Evolutionary conservation across 2,888 invertebrate genomes (phyloP).

Genomic region (Ophonus ardosiacus): DNA sequence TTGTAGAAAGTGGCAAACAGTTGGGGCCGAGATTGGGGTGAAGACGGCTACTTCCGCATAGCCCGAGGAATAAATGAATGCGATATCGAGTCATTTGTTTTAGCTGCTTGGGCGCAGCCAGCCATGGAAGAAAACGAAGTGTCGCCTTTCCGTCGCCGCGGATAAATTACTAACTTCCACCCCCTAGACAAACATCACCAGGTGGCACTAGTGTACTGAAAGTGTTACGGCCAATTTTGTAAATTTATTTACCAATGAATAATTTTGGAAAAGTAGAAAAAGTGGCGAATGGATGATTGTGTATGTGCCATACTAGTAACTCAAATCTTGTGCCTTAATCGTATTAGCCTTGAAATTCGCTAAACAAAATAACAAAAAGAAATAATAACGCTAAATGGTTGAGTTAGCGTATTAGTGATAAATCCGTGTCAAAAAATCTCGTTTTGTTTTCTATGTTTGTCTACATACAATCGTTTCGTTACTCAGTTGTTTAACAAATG

Average conservation of each 20-base stretch:
- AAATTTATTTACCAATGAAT: background rate
- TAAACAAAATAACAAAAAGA: slow-evolving; percentile 30
- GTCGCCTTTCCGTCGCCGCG: slow-evolving; percentile 43
- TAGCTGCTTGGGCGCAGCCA: slow-evolving; percentile 84
- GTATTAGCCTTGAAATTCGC: slow-evolving; percentile 21
- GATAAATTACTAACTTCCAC: slow-evolving; percentile 9
- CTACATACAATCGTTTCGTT: slow-evolving; percentile 38
- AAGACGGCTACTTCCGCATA: slow-evolving; percentile 93
- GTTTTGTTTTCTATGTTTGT: slow-evolving; percentile 53
- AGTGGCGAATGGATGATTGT: background rate
- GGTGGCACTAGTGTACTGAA: background rate
- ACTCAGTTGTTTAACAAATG: slow-evolving; percentile 52
- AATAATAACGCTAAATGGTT: slow-evolving; percentile 43
- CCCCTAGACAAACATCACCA: slow-evolving; percentile 26
- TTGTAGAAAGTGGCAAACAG: slow-evolving; percentile 93
- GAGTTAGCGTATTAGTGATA: slow-evolving; percentile 57
- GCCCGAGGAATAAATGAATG: slow-evolving; percentile 90
- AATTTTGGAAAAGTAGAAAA: background rate
- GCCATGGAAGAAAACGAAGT: slow-evolving; percentile 68
- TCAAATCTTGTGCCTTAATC: slow-evolving; percentile 12
- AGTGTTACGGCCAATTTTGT: background rate
- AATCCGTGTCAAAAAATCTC: slow-evolving; percentile 53
- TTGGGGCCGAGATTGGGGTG: slow-evolving; percentile 96
- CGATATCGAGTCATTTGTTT: slow-evolving; percentile 92
- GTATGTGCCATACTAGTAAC: slow-evolving; percentile 26